Percentiles rank a stretch among this genome's conserved stretches.
phyloP scores from a whole-genome alignment of 2,797 vertebrate genomes.

The Poeciliopsis turneri region DNA sequence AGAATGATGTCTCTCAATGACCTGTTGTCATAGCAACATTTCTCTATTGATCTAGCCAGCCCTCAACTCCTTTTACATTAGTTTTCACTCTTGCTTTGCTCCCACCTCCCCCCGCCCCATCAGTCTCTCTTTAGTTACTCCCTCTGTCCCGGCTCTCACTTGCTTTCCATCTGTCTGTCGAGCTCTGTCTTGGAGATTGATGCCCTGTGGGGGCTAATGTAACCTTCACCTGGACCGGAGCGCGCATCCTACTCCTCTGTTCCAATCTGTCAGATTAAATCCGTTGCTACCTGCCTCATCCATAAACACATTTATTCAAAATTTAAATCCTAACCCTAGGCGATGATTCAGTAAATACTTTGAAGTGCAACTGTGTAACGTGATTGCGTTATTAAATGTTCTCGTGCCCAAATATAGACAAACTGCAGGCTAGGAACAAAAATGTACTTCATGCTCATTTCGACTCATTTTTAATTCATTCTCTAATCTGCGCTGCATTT shows the following conservation, averaged over 20 bases:
- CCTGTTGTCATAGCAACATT: slow-evolving; percentile 78
- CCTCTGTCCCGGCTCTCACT: slow-evolving; percentile 50
- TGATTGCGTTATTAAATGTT: slow-evolving; percentile 76
- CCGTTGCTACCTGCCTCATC: slow-evolving; percentile 72
- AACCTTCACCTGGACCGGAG: slow-evolving; percentile 76
- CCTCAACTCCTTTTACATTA: slow-evolving; percentile 68
- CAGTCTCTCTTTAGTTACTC: slow-evolving; percentile 67
- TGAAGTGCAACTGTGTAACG: slow-evolving; percentile 77
- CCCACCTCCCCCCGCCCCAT: slow-evolving; percentile 47
- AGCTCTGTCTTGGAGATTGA: slow-evolving; percentile 68
- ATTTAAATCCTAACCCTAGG: slow-evolving; percentile 75
- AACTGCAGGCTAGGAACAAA: slow-evolving; percentile 75
- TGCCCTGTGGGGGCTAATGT: slow-evolving; percentile 65
- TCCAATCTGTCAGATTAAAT: slow-evolving; percentile 78
- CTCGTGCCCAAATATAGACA: slow-evolving; percentile 74
- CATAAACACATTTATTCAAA: slow-evolving; percentile 78
- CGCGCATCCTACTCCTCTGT: slow-evolving; percentile 67
- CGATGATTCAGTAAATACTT: slow-evolving; percentile 78
- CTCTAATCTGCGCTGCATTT: slow-evolving; percentile 63
- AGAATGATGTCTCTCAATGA: slow-evolving; percentile 73
- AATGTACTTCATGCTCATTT: slow-evolving; percentile 75
- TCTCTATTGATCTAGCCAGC: slow-evolving; percentile 74
- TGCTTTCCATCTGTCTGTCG: slow-evolving; percentile 65
- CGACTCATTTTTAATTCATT: slow-evolving; percentile 72
- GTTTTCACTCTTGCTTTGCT: slow-evolving; percentile 66